Evolutionary conservation across 2,113 vertebrate species (phyloP).

Genomic region (Merops nubicus): DNA sequence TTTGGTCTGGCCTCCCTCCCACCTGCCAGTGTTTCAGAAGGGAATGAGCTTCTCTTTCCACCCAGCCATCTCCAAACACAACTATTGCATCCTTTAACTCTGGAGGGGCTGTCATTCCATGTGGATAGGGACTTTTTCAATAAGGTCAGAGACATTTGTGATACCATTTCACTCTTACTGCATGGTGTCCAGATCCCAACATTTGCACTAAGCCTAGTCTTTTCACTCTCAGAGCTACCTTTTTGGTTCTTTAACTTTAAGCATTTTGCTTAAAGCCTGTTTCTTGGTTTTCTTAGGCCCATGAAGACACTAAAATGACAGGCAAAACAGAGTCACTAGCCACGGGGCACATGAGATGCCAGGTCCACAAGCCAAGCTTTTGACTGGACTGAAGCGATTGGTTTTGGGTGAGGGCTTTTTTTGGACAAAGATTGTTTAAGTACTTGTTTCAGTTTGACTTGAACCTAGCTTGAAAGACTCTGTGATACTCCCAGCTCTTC

Average conservation of each 20-base stretch:
- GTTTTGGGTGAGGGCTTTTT: neutral
- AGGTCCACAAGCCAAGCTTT: neutral
- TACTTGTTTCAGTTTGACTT: neutral
- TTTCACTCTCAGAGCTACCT: neutral
- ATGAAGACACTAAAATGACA: neutral
- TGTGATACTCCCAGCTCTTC: neutral
- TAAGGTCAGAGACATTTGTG: neutral
- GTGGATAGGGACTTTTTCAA: neutral
- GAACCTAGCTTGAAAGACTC: neutral
- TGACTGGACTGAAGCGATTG: rapidly evolving
- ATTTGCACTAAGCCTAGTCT: neutral
- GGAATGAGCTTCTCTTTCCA: neutral
- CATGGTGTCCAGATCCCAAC: neutral
- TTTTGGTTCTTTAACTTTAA: neutral
- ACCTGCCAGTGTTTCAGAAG: neutral
- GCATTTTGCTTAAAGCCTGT: neutral
- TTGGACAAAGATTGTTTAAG: neutral
- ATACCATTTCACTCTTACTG: neutral
- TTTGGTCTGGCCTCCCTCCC: neutral
- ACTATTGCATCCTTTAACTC: neutral
- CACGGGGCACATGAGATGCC: neutral
- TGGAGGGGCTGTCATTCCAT: neutral
- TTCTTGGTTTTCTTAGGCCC: neutral
- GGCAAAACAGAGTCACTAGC: neutral
- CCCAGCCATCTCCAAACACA: neutral